A percentile compares a stretch with the other conserved stretches of the same genome.
phyloP scores from a whole-genome alignment of 2,113 vertebrate genomes.

The Tricholaema leucomelas region DNA sequence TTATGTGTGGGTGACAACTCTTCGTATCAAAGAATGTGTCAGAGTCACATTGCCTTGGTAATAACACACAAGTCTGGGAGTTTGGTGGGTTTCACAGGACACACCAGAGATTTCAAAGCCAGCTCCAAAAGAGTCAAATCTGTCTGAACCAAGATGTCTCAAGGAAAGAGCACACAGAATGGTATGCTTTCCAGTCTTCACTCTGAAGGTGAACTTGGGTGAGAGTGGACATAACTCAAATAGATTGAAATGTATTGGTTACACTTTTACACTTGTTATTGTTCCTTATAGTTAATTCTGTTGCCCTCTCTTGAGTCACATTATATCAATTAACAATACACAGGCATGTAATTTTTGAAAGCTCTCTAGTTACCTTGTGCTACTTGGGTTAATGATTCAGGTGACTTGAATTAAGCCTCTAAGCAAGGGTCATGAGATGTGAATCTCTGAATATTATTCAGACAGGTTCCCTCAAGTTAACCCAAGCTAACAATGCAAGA shows the following conservation, averaged over 20 bases:
- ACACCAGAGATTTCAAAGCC: not conserved
- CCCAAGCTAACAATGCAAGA: not conserved
- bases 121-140: not conserved
- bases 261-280: not conserved
- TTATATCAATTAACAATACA: not conserved
- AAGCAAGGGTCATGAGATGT: not conserved
- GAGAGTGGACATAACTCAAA: not conserved
- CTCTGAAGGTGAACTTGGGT: not conserved
- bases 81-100: not conserved
- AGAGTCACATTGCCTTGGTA: not conserved
- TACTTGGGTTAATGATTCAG: not conserved
- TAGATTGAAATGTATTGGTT: not conserved
- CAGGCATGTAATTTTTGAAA: not conserved
- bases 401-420: not conserved
- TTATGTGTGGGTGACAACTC: not conserved
- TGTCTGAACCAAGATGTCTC: not conserved
- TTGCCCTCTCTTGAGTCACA: not conserved
- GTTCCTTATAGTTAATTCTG: not conserved
- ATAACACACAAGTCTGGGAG: not conserved
- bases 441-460: not conserved
- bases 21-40: not conserved
- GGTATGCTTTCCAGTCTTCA: not conserved
- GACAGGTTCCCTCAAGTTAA: not conserved
- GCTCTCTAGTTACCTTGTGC: not conserved
- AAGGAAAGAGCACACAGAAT: not conserved